Evolutionary conservation across 2,797 vertebrate genomes (phyloP).

Genomic region (Pseudomugil tenellus): DNA sequence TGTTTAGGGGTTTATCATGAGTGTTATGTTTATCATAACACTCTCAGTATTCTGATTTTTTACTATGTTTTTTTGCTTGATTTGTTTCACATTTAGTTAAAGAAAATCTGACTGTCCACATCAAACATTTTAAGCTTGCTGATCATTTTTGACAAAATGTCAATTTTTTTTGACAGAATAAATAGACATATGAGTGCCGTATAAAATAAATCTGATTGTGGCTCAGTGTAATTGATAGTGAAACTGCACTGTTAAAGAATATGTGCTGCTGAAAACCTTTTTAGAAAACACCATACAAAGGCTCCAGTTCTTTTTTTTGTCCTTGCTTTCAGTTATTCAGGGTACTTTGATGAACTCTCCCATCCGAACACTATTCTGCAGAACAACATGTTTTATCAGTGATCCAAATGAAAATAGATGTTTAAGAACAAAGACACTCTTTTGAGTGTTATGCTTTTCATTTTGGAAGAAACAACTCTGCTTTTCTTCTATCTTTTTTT

Average conservation of each 20-base stretch:
- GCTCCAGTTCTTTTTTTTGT: constrained; percentile 5
- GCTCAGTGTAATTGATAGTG: constrained; percentile 7
- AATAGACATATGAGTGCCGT: constrained; percentile 1
- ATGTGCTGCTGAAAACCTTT: constrained; percentile 15
- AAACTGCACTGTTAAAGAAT: constrained; percentile 3
- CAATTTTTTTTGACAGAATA: not conserved
- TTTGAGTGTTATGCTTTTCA: constrained; percentile 16
- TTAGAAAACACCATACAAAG: constrained; percentile 29
- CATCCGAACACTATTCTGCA: constrained; percentile 11
- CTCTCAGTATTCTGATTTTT: too few relatives aligned
- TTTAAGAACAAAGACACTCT: constrained; percentile 6
- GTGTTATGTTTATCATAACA: too few relatives aligned
- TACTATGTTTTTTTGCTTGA: too few relatives aligned
- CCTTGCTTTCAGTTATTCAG: constrained; percentile 23
- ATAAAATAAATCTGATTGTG: constrained; percentile 8
- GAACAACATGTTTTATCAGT: constrained; percentile 32
- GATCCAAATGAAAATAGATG: constrained; percentile 26
- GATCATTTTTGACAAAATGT: not conserved
- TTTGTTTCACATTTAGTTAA: too few relatives aligned
- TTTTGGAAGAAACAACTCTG: constrained; percentile 7
- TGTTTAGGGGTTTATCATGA: not conserved
- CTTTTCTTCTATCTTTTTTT: constrained; percentile 4
- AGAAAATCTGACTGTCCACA: too few relatives aligned
- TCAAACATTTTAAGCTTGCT: not conserved
- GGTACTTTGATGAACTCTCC: constrained; percentile 1